Conservation (phyloP, 2,797 vertebrate genomes). For the Protosalanx chinensis region DNA sequence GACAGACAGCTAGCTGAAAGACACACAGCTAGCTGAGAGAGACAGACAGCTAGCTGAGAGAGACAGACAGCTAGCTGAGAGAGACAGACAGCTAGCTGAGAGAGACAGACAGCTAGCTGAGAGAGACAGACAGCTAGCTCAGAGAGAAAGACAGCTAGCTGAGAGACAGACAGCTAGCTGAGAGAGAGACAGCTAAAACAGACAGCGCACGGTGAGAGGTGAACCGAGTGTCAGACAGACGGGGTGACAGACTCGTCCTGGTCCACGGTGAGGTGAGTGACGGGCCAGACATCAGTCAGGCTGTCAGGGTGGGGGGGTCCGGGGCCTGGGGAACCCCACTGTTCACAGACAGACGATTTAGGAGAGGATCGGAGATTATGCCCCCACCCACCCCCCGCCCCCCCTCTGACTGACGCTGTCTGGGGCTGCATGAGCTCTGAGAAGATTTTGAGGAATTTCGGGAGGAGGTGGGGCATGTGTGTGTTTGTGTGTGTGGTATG, state of each 20-base stretch:
- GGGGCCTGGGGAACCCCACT: not conserved
- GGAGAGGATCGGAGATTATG: conserved; percentile 43
- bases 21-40: no score
- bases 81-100: conserved; percentile 1
- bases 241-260: not conserved
- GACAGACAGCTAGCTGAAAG: conserved; percentile 4
- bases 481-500: no score
- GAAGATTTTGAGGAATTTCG: conserved; percentile 54
- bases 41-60: conserved; percentile 1
- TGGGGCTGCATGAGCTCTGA: conserved; percentile 57
- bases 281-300: not conserved
- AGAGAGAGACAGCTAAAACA: not conserved
- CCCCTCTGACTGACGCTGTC: conserved; percentile 55
- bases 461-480: conserved; percentile 45
- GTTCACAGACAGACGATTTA: not conserved
- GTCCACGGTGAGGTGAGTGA: not conserved
- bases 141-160: no score
- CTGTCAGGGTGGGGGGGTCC: not conserved
- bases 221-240: conserved; percentile 29
- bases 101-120: conserved; percentile 6
- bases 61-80: not conserved
- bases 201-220: conserved; percentile 11
- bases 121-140: conserved; percentile 7
- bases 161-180: not conserved
- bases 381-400: conserved; percentile 26